Base-by-base conservation (phyloP, 2,113 vertebrate genomes). In the Pica pica region DNA sequence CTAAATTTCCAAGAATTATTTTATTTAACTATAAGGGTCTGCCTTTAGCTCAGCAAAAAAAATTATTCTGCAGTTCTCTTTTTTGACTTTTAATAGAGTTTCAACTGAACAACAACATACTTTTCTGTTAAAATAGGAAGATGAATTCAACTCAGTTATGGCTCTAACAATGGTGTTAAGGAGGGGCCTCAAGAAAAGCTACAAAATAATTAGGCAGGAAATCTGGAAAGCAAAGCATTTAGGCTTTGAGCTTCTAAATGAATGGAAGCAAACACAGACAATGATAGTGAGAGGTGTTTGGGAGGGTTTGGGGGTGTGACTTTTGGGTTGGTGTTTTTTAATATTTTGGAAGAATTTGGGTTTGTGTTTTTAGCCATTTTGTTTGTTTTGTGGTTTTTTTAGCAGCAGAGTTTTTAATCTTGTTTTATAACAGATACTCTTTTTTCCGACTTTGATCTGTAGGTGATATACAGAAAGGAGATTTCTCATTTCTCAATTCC, bases 251-350 rank as follows among this genome's bases (percentile, higher is more conserved):
- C 6, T 91, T 79, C 4, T 3, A 37, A 75, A 59, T 4, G 16
- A 59, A 22, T 30, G 10, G 39, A 87, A 49, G 13, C 13, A 50
- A 23, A 37, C 17, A 46, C 9, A 19, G 30, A 31, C 5, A 35
- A 52, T 26, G 2, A 57, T n/a, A 37, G 22, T 39, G 24, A 68
- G 49, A 63, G 7, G 10, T 49, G 4, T 39, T 50, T 67, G 9
- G 35, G 9, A 3, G 5, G 0, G 10, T 2, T 10, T 71, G 27
- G 21, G 16, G 8, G 5, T 19, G 24, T 13, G 3, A 35, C 8
- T 12, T 68, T 28, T 39, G 41, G 33, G 16, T 21, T 27, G 17
- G 7, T 55, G 6, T 9, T 57, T 75, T 74, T 74, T 19, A 63
- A 42, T 4, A 1, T 37, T 70, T 60, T 71, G 15, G 6, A 37